Evolutionary conservation across 1,140 invertebrate species (phyloP).

Genomic region (Euschistus heros): DNA sequence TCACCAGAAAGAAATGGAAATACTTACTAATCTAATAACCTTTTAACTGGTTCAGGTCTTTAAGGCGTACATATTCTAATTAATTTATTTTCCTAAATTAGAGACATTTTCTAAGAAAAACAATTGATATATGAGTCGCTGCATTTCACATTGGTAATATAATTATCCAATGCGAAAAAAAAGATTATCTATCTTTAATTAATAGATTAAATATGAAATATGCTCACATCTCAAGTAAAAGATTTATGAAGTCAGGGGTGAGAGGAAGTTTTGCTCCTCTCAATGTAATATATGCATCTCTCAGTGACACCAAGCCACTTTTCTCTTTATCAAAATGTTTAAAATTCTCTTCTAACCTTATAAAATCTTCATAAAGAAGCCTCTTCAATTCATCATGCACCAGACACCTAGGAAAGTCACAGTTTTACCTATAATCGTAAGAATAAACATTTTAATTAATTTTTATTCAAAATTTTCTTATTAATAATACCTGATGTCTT

Average conservation of each 20-base stretch:
- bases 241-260: conserved; percentile 50
- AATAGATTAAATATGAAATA: not conserved
- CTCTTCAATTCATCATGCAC: conserved; percentile 57
- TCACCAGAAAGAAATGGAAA: no score
- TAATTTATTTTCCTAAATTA: not conserved
- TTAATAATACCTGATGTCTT: conserved; percentile 39
- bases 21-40: no score
- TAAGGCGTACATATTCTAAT: not conserved
- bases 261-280: conserved; percentile 54
- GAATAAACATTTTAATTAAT: conserved; percentile 1
- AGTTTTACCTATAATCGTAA: conserved; percentile 11
- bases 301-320: conserved; percentile 42
- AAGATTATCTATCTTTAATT: not conserved
- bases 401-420: conserved; percentile 38
- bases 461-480: no score
- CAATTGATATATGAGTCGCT: not conserved
- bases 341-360: conserved; percentile 52
- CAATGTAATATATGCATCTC: conserved; percentile 48
- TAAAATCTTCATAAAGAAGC: conserved; percentile 53
- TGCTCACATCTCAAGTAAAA: conserved; percentile 52
- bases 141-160: not conserved
- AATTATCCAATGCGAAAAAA: not conserved
- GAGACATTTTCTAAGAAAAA: not conserved
- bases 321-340: conserved; percentile 46
- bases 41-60: not conserved